These are phyloP conservation scores for Spatula versicolor DNA, from an alignment of 2,797 vertebrate genomes.

Conservation along the genomic window DNA sequence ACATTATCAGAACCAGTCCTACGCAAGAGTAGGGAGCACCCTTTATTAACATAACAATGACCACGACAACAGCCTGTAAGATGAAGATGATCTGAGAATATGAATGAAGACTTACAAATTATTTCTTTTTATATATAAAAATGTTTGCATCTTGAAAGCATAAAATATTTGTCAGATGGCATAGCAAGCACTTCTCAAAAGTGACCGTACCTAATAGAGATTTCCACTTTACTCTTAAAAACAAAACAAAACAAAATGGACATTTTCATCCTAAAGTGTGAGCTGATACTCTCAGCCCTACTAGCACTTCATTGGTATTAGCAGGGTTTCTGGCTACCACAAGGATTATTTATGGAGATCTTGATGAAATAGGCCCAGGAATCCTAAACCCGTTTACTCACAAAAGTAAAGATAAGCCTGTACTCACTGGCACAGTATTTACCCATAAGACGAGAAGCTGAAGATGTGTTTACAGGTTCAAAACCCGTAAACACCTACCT, in stretches of 20 bases:
- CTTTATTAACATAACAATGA: slow-evolving; percentile 2
- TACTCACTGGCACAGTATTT: background rate
- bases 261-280: background rate
- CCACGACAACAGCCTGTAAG: background rate
- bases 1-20: background rate
- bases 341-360: background rate
- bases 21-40: background rate
- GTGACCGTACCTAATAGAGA: background rate
- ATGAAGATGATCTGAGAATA: background rate
- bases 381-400: background rate
- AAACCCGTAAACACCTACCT: background rate
- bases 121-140: background rate
- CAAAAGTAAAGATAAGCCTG: background rate
- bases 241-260: background rate
- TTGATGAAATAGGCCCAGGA: background rate
- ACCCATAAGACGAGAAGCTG: background rate
- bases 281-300: background rate
- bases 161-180: background rate
- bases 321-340: background rate
- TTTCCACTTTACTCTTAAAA: background rate
- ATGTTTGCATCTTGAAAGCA: background rate
- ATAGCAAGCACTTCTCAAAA: background rate
- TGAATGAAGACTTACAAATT: background rate
- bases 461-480: background rate
- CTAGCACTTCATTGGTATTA: background rate